A percentile compares a stretch with the other conserved stretches of the same genome.
These are phyloP conservation scores for Gasterosteus nipponicus DNA, from an alignment of 2,113 vertebrate genomes.

Conservation along the genomic window DNA sequence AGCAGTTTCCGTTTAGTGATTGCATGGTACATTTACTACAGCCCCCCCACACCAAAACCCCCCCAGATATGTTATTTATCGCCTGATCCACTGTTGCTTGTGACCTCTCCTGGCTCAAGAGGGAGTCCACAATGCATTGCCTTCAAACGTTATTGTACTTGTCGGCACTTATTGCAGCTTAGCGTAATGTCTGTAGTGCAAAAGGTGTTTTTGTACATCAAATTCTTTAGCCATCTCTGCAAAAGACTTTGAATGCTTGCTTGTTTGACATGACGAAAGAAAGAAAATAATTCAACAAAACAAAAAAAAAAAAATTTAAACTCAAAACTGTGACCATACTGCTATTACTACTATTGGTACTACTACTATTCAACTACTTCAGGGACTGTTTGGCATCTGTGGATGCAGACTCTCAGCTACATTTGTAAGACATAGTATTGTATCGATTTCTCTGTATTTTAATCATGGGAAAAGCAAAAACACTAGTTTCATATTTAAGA, in stretches of 20 bases:
- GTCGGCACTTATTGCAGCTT: constrained; percentile 87
- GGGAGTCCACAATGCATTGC: constrained; percentile 78
- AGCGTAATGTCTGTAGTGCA: constrained; percentile 91
- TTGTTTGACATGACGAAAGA: constrained; percentile 73
- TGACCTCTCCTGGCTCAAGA: constrained; percentile 63
- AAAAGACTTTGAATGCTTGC: constrained; percentile 73
- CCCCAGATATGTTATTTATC: constrained; percentile 53
- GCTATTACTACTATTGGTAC: constrained; percentile 75
- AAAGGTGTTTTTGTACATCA: constrained; percentile 85
- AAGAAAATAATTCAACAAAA: constrained; percentile 56
- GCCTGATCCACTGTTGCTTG: constrained; percentile 70
- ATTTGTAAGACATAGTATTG: constrained; percentile 96
- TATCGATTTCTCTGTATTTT: constrained; percentile 97
- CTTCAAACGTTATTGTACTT: constrained; percentile 76
- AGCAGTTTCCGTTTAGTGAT: constrained; percentile 64
- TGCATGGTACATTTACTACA: constrained; percentile 69
- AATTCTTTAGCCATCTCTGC: constrained; percentile 76
- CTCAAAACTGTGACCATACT: constrained; percentile 89
- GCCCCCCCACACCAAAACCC: background rate
- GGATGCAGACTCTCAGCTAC: constrained; percentile 87
- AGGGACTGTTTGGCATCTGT: constrained; percentile 90
- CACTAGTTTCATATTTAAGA: constrained; percentile 99
- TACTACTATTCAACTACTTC: constrained; percentile 92
- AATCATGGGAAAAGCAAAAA: constrained; percentile 92
- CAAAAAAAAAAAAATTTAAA: constrained; percentile 63